Percentiles rank a stretch among this genome's conserved stretches.
Evolutionary conservation across 1,140 invertebrate genomes (phyloP).

Genomic region (Manduca sexta): DNA sequence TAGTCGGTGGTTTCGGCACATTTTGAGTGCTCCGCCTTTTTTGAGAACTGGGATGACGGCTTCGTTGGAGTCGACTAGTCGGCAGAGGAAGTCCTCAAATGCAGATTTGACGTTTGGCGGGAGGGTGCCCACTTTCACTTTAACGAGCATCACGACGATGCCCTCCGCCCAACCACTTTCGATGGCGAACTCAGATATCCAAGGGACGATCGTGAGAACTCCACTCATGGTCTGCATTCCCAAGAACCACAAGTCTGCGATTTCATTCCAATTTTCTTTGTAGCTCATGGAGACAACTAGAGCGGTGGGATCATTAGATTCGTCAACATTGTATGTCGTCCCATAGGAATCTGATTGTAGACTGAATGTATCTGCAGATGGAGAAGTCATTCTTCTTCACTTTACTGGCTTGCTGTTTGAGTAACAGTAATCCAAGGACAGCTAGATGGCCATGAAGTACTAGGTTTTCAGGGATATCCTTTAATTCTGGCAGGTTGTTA

Average conservation of each 20-base stretch:
- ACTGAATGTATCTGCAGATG: slow-evolving; percentile 89
- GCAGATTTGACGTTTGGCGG: slow-evolving; percentile 89
- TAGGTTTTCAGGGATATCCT: slow-evolving; percentile 87
- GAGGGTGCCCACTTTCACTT: slow-evolving; percentile 86
- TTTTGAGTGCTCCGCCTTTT: slow-evolving; percentile 85
- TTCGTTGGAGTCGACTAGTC: slow-evolving; percentile 86
- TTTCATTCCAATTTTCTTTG: slow-evolving; percentile 89
- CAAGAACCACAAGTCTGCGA: slow-evolving; percentile 93
- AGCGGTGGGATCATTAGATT: slow-evolving; percentile 85
- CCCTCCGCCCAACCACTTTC: slow-evolving; percentile 94
- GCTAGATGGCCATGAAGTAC: slow-evolving; percentile 89
- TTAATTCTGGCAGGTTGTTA: slow-evolving; percentile 88
- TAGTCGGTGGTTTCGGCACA: slow-evolving; percentile 89
- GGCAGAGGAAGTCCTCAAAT: slow-evolving; percentile 91
- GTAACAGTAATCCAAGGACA: slow-evolving; percentile 85
- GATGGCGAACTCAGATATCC: slow-evolving; percentile 92
- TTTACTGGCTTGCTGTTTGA: slow-evolving; percentile 87
- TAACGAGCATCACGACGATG: slow-evolving; percentile 85
- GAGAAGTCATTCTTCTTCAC: slow-evolving; percentile 91
- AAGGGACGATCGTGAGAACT: slow-evolving; percentile 85
- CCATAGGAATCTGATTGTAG: slow-evolving; percentile 92
- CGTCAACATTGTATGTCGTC: slow-evolving; percentile 92
- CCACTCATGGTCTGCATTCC: slow-evolving; percentile 93
- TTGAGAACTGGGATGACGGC: slow-evolving; percentile 84
- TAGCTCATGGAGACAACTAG: slow-evolving; percentile 89